Conservation (phyloP, 1,140 invertebrate species). For the Phymorhynchus buccinoides region DNA sequence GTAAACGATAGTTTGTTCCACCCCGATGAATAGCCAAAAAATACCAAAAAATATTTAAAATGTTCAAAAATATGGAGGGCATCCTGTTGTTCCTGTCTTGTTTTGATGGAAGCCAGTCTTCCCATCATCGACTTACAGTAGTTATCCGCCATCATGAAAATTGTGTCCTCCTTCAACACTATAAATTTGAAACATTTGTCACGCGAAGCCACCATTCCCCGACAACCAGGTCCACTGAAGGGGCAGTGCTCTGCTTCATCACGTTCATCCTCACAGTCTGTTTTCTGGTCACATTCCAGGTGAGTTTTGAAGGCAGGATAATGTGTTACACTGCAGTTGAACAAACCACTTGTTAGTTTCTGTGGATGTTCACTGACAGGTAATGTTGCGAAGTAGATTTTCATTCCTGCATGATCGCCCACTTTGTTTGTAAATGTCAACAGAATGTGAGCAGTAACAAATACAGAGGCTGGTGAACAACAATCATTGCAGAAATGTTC, state of each 20-base stretch:
- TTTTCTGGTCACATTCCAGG: slow-evolving; percentile 17
- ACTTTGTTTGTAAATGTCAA: too few species aligned
- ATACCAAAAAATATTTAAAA: not conserved
- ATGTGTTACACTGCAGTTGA: not conserved
- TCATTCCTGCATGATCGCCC: not conserved
- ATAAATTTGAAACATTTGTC: not conserved
- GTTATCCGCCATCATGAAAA: not conserved
- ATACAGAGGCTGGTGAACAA: too few species aligned
- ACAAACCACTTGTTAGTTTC: not conserved
- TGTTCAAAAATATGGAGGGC: not conserved
- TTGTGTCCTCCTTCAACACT: not conserved
- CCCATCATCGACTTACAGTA: not conserved
- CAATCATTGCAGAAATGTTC: too few species aligned
- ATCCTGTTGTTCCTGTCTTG: not conserved
- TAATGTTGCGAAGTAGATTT: not conserved
- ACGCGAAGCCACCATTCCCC: not conserved
- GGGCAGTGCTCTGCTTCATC: slow-evolving; percentile 10
- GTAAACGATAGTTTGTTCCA: not conserved
- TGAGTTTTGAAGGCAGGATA: not conserved
- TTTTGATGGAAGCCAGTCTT: not conserved
- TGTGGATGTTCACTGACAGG: not conserved
- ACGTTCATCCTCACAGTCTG: slow-evolving; percentile 11
- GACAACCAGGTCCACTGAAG: not conserved
- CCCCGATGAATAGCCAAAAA: not conserved
- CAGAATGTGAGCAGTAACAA: too few species aligned